Percentiles rank a stretch among this genome's conserved stretches.
Evolutionary conservation across 2,113 vertebrate species (phyloP).

Genomic region (Prochilodus magdalenae): DNA sequence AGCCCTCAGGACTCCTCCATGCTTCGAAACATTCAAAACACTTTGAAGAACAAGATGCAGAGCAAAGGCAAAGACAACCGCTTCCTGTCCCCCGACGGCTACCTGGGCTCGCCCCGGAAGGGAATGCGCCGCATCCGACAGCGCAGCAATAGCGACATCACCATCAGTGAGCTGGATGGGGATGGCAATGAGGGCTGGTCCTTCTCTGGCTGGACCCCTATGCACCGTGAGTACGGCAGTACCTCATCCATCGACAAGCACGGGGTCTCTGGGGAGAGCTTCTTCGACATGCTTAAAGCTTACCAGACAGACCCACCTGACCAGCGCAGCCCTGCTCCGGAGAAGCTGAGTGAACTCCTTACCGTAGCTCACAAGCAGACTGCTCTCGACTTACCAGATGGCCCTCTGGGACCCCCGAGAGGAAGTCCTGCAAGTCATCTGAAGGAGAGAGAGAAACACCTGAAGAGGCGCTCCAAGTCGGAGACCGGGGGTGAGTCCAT

Average conservation of each 20-base stretch:
- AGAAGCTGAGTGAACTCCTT: slow-evolving; percentile 90
- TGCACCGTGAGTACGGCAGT: slow-evolving; percentile 98
- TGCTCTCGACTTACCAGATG: slow-evolving; percentile 90
- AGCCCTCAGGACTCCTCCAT: slow-evolving; percentile 96
- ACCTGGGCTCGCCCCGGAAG: slow-evolving; percentile 92
- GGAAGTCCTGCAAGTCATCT: slow-evolving; percentile 91
- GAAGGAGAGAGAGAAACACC: slow-evolving; percentile 96
- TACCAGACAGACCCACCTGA: slow-evolving; percentile 92
- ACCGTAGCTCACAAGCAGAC: slow-evolving; percentile 83
- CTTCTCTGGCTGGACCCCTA: slow-evolving; percentile 91
- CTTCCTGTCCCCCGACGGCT: slow-evolving; percentile 95
- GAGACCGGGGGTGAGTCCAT: slow-evolving; percentile 98
- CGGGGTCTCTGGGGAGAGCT: slow-evolving; percentile 93
- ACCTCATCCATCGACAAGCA: slow-evolving; percentile 99
- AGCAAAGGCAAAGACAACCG: slow-evolving; percentile 89
- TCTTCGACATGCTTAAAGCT: slow-evolving; percentile 96
- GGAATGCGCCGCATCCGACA: slow-evolving; percentile 95
- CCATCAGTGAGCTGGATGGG: slow-evolving; percentile 94
- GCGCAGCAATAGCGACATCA: slow-evolving; percentile 97
- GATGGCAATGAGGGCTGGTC: slow-evolving; percentile 97
- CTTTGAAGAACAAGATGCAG: slow-evolving; percentile 92
- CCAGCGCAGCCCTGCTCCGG: slow-evolving; percentile 86
- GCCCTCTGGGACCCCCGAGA: slow-evolving; percentile 78
- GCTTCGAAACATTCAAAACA: slow-evolving; percentile 96
- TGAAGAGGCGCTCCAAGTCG: slow-evolving; percentile 96